Evolutionary conservation across 2,888 invertebrate genomes (phyloP), one percentile per base, ranked within the genome.

Genomic region (Halocaridina rubra): DNA sequence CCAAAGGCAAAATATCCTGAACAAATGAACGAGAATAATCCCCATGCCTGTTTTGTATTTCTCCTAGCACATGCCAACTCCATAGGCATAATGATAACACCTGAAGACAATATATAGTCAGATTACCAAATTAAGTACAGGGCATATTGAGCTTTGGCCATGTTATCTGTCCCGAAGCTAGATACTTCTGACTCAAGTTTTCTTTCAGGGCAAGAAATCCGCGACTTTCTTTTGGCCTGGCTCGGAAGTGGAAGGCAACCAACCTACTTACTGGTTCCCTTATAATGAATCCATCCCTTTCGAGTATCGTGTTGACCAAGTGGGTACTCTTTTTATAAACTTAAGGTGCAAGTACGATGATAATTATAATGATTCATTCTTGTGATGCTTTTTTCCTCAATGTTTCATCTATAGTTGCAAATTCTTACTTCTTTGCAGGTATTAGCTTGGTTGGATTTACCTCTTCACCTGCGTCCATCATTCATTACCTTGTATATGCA

Each of bases 401-500:
- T 46, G 46, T 46, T 46, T 8, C 13, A 46, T 10, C n/a, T n/a
- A n/a, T n/a, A n/a, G n/a, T n/a, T n/a, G n/a, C n/a, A n/a, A n/a
- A n/a, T n/a, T n/a, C 33, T 46, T 19, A 2, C n/a, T 59, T 16
- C 22, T 29, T 39, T 22, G 0, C 88, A 89, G 74, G 88, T 90
- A 2, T 61, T 90, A 27, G 57, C 85, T 2, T 90, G 90, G 90
- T 81, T 90, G 46, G 88, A 89, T 57, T 74, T 90, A 19, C 89
- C 90, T 0, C 81, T 88, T 2, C 84, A 79, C 2, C 84, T 89
- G 39, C 85, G 89, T 24, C 90, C 90, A 1, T n/a, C 82, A 19
- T 89, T 90, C 81, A 61, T 90, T 59, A 89, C 89, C 0, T 88
- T 90, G 32, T 90, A 90, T 81, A 89, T 90, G 61, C 89, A 90